Percentiles rank a stretch among this genome's conserved stretches.
Evolutionary conservation across 2,888 invertebrate genomes (phyloP).

Genomic region (Hemicrepidius hirtus): DNA sequence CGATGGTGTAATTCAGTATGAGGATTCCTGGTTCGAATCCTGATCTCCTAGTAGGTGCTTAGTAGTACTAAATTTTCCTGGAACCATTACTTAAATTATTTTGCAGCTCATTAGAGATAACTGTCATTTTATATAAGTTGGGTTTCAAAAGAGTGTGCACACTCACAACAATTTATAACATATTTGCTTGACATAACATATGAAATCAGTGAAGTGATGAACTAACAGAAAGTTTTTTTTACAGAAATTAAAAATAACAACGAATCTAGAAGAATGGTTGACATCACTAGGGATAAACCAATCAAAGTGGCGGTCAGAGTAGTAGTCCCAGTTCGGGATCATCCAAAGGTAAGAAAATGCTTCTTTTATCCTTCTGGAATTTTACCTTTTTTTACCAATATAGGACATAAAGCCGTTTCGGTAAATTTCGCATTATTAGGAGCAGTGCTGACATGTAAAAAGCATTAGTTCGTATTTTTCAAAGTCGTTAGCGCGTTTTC

Average conservation of each 20-base stretch:
- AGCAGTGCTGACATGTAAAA: background rate
- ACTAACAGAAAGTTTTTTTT: conserved; percentile 52
- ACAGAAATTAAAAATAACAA: conserved; percentile 68
- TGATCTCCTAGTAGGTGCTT: no score
- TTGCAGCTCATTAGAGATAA: no score
- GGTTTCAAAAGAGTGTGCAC: no score
- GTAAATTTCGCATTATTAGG: background rate
- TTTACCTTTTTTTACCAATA: background rate
- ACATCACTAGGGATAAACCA: conserved; percentile 90
- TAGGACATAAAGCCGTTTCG: background rate
- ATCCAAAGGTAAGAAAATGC: conserved; percentile 81
- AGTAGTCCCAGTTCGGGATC: conserved; percentile 89
- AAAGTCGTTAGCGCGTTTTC: conserved; percentile 3
- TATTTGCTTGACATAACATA: no score
- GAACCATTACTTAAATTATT: no score
- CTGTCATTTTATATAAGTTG: no score
- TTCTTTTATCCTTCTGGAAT: background rate
- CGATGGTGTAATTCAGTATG: no score
- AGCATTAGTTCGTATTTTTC: conserved; percentile 1
- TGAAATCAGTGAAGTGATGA: no score
- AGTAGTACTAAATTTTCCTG: no score
- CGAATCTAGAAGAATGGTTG: conserved; percentile 83
- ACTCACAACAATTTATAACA: no score
- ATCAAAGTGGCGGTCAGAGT: conserved; percentile 91
- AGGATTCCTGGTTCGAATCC: no score